phyloP scores from a whole-genome alignment of 2,113 vertebrate genomes.

The Zosterops lateralis region DNA sequence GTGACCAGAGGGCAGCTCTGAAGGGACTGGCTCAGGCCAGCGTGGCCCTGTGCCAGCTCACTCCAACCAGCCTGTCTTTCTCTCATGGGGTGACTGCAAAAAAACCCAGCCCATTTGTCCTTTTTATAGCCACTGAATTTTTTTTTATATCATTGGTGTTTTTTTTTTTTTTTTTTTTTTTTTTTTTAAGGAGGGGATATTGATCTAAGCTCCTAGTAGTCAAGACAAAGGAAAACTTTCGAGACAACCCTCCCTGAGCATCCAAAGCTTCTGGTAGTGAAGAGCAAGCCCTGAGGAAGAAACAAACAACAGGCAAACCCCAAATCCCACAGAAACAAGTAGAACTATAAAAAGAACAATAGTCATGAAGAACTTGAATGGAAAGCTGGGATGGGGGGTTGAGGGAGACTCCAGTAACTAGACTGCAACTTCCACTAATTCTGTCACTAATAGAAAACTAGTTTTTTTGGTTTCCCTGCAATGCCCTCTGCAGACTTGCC shows the following conservation, averaged over 20 bases:
- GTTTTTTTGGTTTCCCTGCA: neutral
- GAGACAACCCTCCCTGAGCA: neutral
- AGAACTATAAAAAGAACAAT: neutral
- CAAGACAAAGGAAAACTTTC: neutral
- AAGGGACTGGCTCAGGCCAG: neutral
- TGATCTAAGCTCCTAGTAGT: neutral
- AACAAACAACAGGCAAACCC: neutral
- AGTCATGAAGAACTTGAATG: neutral
- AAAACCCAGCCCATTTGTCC: neutral
- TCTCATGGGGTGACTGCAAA: neutral
- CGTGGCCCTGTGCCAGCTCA: rapidly evolving
- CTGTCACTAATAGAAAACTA: neutral
- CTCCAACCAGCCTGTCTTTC: neutral
- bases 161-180: too few relatives aligned
- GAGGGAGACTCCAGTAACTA: neutral
- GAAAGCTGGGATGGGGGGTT: neutral
- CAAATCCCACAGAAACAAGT: neutral
- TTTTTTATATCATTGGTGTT: neutral
- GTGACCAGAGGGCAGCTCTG: neutral
- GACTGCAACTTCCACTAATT: neutral
- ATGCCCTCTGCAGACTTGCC: neutral
- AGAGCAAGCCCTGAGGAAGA: neutral
- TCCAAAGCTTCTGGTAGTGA: neutral
- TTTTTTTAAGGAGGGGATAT: neutral
- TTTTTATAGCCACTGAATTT: neutral